Evolutionary conservation across 1,140 invertebrate species (phyloP), one percentile per base, ranked within the genome.

Genomic region (Rhizoglyphus robini): DNA sequence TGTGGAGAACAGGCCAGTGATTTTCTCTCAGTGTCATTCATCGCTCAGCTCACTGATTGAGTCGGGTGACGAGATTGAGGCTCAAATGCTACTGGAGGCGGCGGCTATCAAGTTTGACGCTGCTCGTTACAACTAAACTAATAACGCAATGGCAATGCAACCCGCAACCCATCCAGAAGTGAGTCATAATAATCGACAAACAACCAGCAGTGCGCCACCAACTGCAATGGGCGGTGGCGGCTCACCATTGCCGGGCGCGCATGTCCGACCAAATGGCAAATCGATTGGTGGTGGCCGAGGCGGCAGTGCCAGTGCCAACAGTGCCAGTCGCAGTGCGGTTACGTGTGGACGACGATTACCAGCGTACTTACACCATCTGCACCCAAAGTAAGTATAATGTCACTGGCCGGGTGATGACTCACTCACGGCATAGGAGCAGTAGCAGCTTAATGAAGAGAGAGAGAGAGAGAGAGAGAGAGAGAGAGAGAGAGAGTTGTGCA

Each of bases 21-120:
- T 47, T 30, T 38, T 63, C 3, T 48, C 61, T 25, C 41, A 47
- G 25, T 51, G 61, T 63, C 61, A 63, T 51, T 63, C 61, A 31
- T 31, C 61, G 29, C 25, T 63, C 5, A 57, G 41, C 20, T 47
- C 47, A 51, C 27, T 64, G 1, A 4, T 64, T 2, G 46, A 64
- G 8, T 64, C 63, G 2, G 63, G 27, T 38, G 46, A 47, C 25
- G 36, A 41, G 18, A 34, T n/a, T 47, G 58, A 63, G 23, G 46
- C 47, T 49, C 36, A 49, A 8, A 5, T 51, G 23, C 23, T 63
- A 27, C 15, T 64, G 18, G 41, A 54, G 29, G n/a, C 18, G 46
- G n/a, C n/a, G n/a, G 63, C 27, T 25, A 57, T 57, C n/a, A 1
- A 20, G 8, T 54, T 54, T 15, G 51, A 54, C 20, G 8, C 8